Evolutionary conservation across 1,140 invertebrate genomes (phyloP).

Genomic region (Paralvinella palmiformis): DNA sequence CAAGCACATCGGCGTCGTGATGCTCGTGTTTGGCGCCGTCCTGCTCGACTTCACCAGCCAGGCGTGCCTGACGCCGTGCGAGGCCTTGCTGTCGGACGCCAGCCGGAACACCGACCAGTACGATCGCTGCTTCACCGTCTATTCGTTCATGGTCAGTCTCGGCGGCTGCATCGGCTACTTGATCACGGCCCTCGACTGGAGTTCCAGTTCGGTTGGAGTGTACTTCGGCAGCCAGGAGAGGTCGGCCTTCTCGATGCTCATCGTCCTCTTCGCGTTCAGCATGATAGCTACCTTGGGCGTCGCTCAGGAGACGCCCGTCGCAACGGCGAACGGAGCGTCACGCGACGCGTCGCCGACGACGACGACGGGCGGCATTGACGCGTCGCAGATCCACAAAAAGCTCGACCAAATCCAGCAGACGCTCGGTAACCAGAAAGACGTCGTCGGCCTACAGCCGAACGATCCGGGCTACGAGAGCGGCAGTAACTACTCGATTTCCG

Average conservation of each 20-base stretch:
- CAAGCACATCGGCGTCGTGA: constrained; percentile 28
- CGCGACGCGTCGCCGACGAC: background rate
- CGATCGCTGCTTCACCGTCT: constrained; percentile 50
- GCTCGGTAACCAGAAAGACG: constrained; percentile 13
- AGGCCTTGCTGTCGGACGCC: constrained; percentile 51
- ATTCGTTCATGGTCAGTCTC: constrained; percentile 52
- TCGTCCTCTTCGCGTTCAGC: constrained; percentile 37
- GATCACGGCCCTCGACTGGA: constrained; percentile 54
- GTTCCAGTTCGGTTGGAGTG: constrained; percentile 30
- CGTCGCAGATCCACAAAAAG: background rate
- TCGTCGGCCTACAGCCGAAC: background rate
- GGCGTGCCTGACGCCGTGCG: constrained; percentile 53
- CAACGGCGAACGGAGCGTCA: background rate
- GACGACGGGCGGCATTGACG: background rate
- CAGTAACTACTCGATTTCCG: constrained; percentile 2
- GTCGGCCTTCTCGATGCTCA: constrained; percentile 40
- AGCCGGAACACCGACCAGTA: constrained; percentile 39
- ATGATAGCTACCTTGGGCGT: constrained; percentile 35
- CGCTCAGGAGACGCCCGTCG: constrained; percentile 28
- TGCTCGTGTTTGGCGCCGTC: constrained; percentile 48
- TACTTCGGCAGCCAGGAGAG: constrained; percentile 44
- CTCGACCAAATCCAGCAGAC: constrained; percentile 3
- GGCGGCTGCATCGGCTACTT: constrained; percentile 54
- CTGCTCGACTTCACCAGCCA: constrained; percentile 53
- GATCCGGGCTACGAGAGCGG: constrained; percentile 35